Conservation (phyloP, 1,140 invertebrate species). For the Oppia nitens region DNA sequence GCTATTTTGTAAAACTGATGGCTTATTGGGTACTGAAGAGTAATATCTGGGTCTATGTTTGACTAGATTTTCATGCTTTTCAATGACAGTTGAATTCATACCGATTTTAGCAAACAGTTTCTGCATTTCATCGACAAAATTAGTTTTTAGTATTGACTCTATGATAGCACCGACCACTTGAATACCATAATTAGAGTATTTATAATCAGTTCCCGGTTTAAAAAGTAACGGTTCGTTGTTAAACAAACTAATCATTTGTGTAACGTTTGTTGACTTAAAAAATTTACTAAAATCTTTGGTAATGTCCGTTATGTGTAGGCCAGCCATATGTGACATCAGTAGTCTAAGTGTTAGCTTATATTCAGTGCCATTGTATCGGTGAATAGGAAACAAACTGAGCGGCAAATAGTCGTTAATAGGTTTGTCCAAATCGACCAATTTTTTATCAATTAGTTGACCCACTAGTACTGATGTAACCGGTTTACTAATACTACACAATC, state of each 20-base stretch:
- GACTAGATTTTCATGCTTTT: background rate
- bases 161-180: slow-evolving; percentile 4
- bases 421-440: background rate
- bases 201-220: slow-evolving; percentile 8
- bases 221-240: slow-evolving; percentile 10
- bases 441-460: background rate
- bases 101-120: background rate
- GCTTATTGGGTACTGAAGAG: background rate
- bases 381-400: background rate
- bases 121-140: background rate
- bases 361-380: background rate
- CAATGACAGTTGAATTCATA: background rate
- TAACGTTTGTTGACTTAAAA: background rate
- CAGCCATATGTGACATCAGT: background rate
- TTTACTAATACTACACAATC: background rate
- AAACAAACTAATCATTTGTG: background rate
- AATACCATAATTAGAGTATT: slow-evolving; percentile 11
- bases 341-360: background rate
- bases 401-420: background rate
- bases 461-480: background rate
- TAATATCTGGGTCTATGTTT: background rate
- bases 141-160: background rate
- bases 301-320: background rate
- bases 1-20: background rate
- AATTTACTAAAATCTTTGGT: background rate